phyloP scores from a whole-genome alignment of 2,113 vertebrate species.

The Heteronetta atricapilla region DNA sequence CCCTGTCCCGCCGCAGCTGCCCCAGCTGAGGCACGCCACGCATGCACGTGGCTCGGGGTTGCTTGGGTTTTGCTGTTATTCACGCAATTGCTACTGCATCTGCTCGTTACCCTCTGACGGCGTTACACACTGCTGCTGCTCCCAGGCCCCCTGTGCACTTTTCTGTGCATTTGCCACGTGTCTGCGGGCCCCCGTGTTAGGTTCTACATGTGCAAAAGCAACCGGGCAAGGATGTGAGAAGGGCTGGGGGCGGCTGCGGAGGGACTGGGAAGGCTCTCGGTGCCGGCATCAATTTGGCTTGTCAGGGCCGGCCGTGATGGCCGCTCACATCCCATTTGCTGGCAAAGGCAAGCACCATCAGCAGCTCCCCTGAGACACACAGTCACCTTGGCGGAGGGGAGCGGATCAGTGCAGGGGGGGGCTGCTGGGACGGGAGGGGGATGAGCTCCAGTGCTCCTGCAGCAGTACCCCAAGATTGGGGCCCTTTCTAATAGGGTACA shows the following conservation, averaged over 20 bases:
- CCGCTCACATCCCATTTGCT: conserved; percentile 65
- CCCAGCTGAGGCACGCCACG: fast-evolving
- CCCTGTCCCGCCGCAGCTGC: fast-evolving
- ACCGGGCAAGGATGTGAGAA: background rate
- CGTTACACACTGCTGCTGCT: fast-evolving
- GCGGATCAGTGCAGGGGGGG: fast-evolving
- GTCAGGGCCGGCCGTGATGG: conserved; percentile 42
- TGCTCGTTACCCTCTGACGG: fast-evolving
- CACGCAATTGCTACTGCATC: background rate
- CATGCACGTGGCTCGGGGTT: fast-evolving
- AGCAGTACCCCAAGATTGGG: fast-evolving
- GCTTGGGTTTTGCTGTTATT: background rate
- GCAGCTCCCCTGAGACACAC: background rate
- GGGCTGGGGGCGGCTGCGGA: background rate
- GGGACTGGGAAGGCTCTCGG: background rate
- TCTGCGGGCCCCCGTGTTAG: fast-evolving
- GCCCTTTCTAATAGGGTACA: fast-evolving
- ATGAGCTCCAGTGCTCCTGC: background rate
- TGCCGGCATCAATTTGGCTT: conserved; percentile 64
- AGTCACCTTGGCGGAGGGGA: conserved; percentile 52
- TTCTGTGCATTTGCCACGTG: fast-evolving
- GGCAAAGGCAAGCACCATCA: background rate
- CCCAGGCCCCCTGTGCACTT: background rate
- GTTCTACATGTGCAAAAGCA: fast-evolving
- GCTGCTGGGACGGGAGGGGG: no score